These are phyloP conservation scores for Silvanus unidentatus DNA, from an alignment of 2,888 invertebrate genomes.

Conservation along the genomic window DNA sequence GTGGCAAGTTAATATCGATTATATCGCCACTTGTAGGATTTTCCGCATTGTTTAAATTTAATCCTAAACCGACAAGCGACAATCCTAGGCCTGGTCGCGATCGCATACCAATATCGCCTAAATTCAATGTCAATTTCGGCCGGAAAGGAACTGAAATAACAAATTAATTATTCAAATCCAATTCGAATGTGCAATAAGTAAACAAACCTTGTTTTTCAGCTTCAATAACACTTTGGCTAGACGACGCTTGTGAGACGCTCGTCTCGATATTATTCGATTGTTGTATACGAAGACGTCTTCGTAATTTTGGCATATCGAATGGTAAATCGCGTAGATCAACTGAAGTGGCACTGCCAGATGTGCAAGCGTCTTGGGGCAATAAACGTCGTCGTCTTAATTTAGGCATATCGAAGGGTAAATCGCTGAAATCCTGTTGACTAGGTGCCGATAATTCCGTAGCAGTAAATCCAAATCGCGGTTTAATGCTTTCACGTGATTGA, in stretches of 20 bases:
- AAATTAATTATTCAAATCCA: not conserved
- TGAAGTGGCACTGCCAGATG: conserved; percentile 65
- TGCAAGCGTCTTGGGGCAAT: conserved; percentile 62
- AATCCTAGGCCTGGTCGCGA: conserved; percentile 47
- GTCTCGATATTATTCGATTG: conserved; percentile 56
- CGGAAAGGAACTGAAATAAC: conserved; percentile 43
- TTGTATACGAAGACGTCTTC: conserved; percentile 66
- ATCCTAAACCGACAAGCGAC: conserved; percentile 38
- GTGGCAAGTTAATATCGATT: conserved; percentile 73
- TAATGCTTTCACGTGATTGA: conserved; percentile 68
- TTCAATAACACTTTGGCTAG: conserved; percentile 74
- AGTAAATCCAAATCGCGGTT: conserved; percentile 49
- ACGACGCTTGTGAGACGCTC: conserved; percentile 73
- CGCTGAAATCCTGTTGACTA: conserved; percentile 62
- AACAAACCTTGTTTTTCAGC: conserved; percentile 58
- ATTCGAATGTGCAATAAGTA: too few relatives aligned
- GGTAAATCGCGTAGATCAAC: conserved; percentile 78
- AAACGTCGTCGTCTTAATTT: conserved; percentile 67
- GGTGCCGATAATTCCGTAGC: conserved; percentile 44
- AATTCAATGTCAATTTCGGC: conserved; percentile 70
- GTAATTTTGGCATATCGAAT: conserved; percentile 86
- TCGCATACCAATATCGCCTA: conserved; percentile 53
- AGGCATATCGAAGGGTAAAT: conserved; percentile 87
- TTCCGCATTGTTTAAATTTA: conserved; percentile 47
- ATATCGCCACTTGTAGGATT: conserved; percentile 63